phyloP scores from a whole-genome alignment of 2,888 invertebrate genomes.

The Ophion costatus region DNA sequence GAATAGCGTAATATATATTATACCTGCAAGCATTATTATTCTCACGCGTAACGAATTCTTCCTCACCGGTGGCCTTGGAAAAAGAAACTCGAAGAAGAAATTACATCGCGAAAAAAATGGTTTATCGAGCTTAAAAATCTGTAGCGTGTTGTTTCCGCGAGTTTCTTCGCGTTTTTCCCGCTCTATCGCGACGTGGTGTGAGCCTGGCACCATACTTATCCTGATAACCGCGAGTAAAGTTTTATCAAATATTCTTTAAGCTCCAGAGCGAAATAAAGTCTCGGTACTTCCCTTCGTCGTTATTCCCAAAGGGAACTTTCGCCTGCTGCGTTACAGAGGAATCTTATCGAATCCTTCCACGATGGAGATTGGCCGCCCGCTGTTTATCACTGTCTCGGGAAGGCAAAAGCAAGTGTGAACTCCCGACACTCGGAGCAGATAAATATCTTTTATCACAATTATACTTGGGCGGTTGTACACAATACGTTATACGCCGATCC shows the following conservation, averaged over 20 bases:
- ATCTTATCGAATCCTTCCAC: conserved; percentile 50
- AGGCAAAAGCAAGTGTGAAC: conserved; percentile 29
- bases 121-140: not conserved
- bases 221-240: conserved; percentile 48
- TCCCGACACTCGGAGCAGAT: conserved; percentile 16
- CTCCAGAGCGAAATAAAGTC: conserved; percentile 24
- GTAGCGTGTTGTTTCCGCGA: conserved; percentile 2
- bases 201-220: conserved; percentile 14
- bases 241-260: conserved; percentile 46
- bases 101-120: not conserved
- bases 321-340: not conserved
- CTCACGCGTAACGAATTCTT: no score
- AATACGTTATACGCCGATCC: not conserved
- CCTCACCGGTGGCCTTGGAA: not conserved
- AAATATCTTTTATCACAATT: conserved; percentile 49
- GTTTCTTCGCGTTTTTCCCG: conserved; percentile 13
- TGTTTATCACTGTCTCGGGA: conserved; percentile 3
- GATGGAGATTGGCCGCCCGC: conserved; percentile 1
- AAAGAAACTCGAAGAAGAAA: not conserved
- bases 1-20: no score
- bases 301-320: conserved; percentile 45
- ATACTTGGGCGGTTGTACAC: conserved; percentile 15
- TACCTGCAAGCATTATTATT: no score
- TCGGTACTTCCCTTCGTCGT: conserved; percentile 18
- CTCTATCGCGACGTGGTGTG: not conserved